phyloP scores from a whole-genome alignment of 2,797 vertebrate species.

The Poliocrania exsul region DNA sequence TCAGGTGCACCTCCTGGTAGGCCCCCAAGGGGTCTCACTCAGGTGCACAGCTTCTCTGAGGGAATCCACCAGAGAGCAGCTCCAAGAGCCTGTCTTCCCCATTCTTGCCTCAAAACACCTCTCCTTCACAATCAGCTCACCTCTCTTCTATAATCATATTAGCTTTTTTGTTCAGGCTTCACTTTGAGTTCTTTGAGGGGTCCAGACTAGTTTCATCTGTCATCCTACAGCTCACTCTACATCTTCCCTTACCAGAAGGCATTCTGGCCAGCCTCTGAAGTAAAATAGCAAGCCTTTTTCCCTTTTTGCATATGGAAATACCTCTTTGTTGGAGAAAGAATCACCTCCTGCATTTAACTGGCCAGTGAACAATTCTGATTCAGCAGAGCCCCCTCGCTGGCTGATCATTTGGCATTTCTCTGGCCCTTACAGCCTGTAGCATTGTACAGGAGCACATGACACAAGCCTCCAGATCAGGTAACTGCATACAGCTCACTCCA shows the following conservation, averaged over 20 bases:
- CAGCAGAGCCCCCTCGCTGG: background rate
- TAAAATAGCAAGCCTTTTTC: rapidly evolving
- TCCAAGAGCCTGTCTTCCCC: background rate
- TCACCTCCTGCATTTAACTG: background rate
- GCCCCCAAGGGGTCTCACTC: rapidly evolving
- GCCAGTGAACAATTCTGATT: background rate
- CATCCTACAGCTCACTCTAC: background rate
- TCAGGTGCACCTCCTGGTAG: background rate
- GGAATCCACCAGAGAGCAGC: background rate
- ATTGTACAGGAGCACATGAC: background rate
- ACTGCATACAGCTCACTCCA: background rate
- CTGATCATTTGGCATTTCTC: background rate
- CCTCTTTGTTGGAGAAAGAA: background rate
- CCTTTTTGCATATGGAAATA: background rate
- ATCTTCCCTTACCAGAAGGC: background rate
- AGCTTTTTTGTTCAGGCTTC: background rate
- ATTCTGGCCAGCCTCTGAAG: background rate
- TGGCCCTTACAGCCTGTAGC: background rate
- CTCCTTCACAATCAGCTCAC: background rate
- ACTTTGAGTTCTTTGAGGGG: background rate
- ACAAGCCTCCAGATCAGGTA: background rate
- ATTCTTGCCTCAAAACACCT: background rate
- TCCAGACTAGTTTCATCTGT: background rate
- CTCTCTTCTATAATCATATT: background rate
- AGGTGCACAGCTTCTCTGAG: background rate